Conservation (phyloP, 2,113 vertebrate species). For the Myiozetetes cayanensis region DNA sequence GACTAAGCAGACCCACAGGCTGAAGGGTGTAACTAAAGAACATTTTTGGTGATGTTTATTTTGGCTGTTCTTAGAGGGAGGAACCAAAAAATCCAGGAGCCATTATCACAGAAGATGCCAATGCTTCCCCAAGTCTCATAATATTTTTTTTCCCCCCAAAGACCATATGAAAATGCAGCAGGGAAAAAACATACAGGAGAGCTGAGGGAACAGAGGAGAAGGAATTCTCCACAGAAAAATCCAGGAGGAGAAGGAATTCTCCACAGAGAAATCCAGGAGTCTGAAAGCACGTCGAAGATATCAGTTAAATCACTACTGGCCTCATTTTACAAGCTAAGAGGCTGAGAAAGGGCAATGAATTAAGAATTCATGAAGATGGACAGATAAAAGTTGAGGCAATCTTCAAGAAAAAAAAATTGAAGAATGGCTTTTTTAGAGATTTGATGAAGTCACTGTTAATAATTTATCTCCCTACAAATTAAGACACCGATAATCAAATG, state of each 20-base stretch:
- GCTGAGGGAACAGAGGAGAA: background rate
- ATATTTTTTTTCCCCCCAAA: background rate
- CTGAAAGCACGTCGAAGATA: background rate
- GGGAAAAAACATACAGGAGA: background rate
- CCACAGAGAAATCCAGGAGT: background rate
- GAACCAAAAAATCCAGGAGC: background rate
- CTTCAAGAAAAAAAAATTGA: background rate
- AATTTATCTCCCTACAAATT: slow-evolving; percentile 55
- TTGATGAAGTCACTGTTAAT: slow-evolving; percentile 54
- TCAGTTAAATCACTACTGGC: slow-evolving; percentile 31
- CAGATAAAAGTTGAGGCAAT: slow-evolving; percentile 46
- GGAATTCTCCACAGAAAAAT: background rate
- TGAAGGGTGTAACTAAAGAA: background rate
- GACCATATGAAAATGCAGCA: background rate
- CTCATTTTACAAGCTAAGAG: slow-evolving; percentile 55
- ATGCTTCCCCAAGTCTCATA: background rate
- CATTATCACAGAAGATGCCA: background rate
- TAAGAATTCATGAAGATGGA: slow-evolving; percentile 58
- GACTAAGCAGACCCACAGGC: background rate
- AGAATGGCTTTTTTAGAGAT: background rate
- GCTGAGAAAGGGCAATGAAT: slow-evolving; percentile 63
- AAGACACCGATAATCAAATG: background rate
- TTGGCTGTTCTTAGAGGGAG: background rate
- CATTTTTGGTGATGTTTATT: background rate
- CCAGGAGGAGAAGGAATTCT: background rate